Base-by-base conservation (phyloP, 2,797 vertebrate genomes). In the Megaceryle alcyon region DNA sequence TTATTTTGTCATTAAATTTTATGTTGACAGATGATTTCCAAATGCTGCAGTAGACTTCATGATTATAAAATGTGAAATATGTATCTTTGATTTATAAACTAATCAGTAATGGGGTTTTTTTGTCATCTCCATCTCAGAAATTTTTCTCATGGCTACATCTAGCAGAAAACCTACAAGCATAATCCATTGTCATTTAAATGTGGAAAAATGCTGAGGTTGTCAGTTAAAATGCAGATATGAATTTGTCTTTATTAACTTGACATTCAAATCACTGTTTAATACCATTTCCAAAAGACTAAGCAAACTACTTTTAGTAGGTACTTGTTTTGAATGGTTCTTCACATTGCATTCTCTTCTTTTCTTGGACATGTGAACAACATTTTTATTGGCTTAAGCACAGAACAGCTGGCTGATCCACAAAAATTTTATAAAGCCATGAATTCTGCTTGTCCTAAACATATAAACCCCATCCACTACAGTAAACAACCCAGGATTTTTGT, bases 1-100 rank as follows among this genome's bases (percentile, higher is more conserved):
- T 96, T 96, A 85, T 54, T 95, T 96, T 94, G 48, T 84, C 77
- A 59, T 93, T 94, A 96, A 87, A 26, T 93, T 75, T 94, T 90
- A 93, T 57, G 72, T 79, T 88, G 68, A 88, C 46, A 86, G 63
- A 95, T 95, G 63, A 90, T 95, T 96, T 97, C 12, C 37, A 92
- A 89, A 95, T 95, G 77, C 73, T 71, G 64, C 68, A 31, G 69
- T 80, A 92, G 85, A 51, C 63, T 94, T 70, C 10, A 9, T 73
- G 46, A 56, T 48, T 91, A 89, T 72, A 69, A 92, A 96, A 91
- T 63, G 39, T 60, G 41, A 92, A 94, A 95, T 60, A 75, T 41
- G 26, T 71, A 83, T 66, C 10, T 82, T 93, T 94, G 63, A 88
- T 79, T 89, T 84, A 92, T 88, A 92, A 49, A 90, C 16, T 70